Evolutionary conservation across 2,113 vertebrate genomes (phyloP), one percentile per base, ranked within the genome.

Genomic region (Recurvirostra avosetta): DNA sequence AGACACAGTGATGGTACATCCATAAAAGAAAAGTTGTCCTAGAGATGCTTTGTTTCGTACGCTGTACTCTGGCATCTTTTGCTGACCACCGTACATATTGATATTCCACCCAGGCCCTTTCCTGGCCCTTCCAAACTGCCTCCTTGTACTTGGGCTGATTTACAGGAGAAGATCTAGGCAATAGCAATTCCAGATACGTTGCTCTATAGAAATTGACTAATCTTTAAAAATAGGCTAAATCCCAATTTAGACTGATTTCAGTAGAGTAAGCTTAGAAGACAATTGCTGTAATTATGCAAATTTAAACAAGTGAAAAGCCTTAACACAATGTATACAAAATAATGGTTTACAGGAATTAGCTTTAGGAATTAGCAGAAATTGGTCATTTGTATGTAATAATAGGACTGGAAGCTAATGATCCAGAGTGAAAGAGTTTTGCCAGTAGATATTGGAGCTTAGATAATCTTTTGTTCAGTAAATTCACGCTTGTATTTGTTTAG

Each of bases 251-350:
- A 96, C 79, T 36, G 62, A 96, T 79, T 74, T 96, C 90, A 94
- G 90, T 89, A 34, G 95, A 95, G 89, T 85, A 74, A 90, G 77
- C 58, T 87, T 68, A 94, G 93, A 84, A 97, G 96, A 98, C 97
- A 98, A 98, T 98, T 95, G 97, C 96, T 97, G 41, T 98, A 97
- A 98, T 98, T 98, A 98, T 97, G 96, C 96, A 98, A 97, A 98
- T 97, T 95, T 96, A 96, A 98, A 97, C 96, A 95, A 98, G 94
- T 79, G 84, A 97, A 97, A 98, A 98, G 96, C 96, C 95, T 97
- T 95, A 97, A 97, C 94, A 95, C 94, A 97, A 97, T 97, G 61
- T 96, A 71, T 16, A 86, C 96, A 97, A 98, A 98, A 98, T 97
- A 98, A 96, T 95, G 94, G 95, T 97, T 98, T 96, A 91, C 97